Percentiles rank a stretch among this genome's conserved stretches.
These are phyloP conservation scores for Corynorhinus townsendii DNA, from an alignment of 2,113 vertebrate genomes.

Conservation along the genomic window DNA sequence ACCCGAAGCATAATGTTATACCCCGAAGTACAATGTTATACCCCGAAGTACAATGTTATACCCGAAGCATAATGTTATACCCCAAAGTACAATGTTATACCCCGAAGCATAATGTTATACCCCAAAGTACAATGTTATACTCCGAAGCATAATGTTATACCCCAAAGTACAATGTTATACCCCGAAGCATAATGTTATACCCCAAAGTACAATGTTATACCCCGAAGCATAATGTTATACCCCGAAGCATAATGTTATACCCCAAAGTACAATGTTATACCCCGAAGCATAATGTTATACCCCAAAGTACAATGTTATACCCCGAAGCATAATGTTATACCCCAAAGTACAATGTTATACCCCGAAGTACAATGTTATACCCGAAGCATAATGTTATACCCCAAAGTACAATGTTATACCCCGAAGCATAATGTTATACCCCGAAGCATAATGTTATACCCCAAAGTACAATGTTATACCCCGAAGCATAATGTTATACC, in stretches of 20 bases:
- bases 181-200: not conserved
- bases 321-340: not conserved
- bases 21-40: not conserved
- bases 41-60: not conserved
- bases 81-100: not conserved
- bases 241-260: too few relatives aligned
- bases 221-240: not conserved
- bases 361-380: not conserved
- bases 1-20: not conserved
- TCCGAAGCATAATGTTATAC: not conserved
- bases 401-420: not conserved
- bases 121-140: not conserved
- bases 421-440: not conserved
- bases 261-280: not conserved
- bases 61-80: too few relatives aligned
- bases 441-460: too few relatives aligned
- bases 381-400: too few relatives aligned
- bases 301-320: not conserved
- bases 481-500: not conserved
- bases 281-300: not conserved
- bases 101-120: not conserved
- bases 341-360: not conserved
- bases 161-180: not conserved
- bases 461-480: too few relatives aligned
- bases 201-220: not conserved